phyloP scores from a whole-genome alignment of 2,113 vertebrate species.

The Sporophila hypoxantha region DNA sequence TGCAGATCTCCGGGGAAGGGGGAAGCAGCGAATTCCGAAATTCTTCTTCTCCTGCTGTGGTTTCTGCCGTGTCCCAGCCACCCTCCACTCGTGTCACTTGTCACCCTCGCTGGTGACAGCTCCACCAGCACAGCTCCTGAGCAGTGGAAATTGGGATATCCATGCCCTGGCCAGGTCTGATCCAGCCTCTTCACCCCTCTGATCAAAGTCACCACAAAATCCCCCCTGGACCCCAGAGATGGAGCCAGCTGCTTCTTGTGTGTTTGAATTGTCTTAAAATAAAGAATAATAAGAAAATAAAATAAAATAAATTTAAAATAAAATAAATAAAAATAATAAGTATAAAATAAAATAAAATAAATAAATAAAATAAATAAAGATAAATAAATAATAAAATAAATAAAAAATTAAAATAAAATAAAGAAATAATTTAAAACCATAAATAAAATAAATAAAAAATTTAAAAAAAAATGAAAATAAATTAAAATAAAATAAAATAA shows the following conservation, averaged over 20 bases:
- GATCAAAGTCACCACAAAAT: not conserved
- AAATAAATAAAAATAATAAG: too few relatives aligned
- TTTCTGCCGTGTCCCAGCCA: not conserved
- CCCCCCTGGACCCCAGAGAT: not conserved
- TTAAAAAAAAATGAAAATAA: not conserved
- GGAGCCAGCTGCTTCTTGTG: not conserved
- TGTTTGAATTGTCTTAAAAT: not conserved
- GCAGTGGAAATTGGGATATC: accelerated
- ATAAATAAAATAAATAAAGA: too few relatives aligned
- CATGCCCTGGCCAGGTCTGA: not conserved
- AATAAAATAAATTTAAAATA: too few relatives aligned
- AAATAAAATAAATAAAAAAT: too few relatives aligned
- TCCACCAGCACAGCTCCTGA: not conserved
- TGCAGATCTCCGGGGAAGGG: not conserved
- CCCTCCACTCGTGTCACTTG: not conserved
- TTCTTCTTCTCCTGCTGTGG: not conserved
- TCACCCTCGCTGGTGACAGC: not conserved
- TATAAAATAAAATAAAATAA: too few relatives aligned
- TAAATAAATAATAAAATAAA: too few relatives aligned
- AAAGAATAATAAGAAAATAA: too few relatives aligned
- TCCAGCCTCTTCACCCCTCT: not conserved
- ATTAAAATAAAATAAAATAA: not conserved
- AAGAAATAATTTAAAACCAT: too few relatives aligned
- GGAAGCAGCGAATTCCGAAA: not conserved
- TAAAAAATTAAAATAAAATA: too few relatives aligned